Evolutionary conservation across 2,113 vertebrate genomes (phyloP).

Genomic region (Thamnaconus septentrionalis): DNA sequence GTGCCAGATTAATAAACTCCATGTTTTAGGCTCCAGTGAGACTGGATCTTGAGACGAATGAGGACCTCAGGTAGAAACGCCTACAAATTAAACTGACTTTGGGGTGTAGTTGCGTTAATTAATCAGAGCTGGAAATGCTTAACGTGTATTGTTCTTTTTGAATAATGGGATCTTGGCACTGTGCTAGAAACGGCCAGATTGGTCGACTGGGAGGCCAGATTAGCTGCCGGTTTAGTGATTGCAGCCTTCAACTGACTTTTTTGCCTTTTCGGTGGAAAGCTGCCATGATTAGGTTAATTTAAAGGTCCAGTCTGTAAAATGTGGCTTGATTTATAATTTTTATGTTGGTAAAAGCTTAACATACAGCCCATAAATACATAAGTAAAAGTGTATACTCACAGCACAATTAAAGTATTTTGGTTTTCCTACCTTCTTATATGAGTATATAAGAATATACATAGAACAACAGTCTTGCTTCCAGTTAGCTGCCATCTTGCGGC

Average conservation of each 20-base stretch:
- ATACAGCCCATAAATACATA: too few relatives aligned
- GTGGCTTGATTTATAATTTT: too few relatives aligned
- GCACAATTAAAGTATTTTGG: too few relatives aligned
- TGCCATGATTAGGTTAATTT: too few relatives aligned
- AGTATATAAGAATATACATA: too few relatives aligned
- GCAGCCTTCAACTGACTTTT: conserved; percentile 7
- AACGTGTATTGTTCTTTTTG: conserved; percentile 13
- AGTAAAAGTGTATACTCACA: too few relatives aligned
- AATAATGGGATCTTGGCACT: conserved; percentile 11
- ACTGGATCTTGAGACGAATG: conserved; percentile 2
- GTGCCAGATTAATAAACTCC: conserved; percentile 45
- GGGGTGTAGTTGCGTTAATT: conserved; percentile 6
- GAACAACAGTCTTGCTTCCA: too few relatives aligned
- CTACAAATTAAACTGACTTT: conserved; percentile 17
- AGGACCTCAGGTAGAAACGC: conserved; percentile 3
- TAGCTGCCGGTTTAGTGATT: conserved; percentile 46
- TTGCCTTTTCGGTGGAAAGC: too few relatives aligned
- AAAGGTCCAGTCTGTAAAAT: too few relatives aligned
- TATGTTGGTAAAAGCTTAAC: too few relatives aligned
- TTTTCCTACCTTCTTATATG: too few relatives aligned
- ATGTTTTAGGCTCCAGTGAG: conserved; percentile 4
- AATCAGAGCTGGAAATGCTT: not conserved
- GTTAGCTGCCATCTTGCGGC: too few relatives aligned
- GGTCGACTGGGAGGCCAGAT: conserved; percentile 32
- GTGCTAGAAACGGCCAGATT: conserved; percentile 35